These are phyloP conservation scores for Atopsyche davidsoni DNA, from an alignment of 1,140 invertebrate species.

Conservation along the genomic window DNA sequence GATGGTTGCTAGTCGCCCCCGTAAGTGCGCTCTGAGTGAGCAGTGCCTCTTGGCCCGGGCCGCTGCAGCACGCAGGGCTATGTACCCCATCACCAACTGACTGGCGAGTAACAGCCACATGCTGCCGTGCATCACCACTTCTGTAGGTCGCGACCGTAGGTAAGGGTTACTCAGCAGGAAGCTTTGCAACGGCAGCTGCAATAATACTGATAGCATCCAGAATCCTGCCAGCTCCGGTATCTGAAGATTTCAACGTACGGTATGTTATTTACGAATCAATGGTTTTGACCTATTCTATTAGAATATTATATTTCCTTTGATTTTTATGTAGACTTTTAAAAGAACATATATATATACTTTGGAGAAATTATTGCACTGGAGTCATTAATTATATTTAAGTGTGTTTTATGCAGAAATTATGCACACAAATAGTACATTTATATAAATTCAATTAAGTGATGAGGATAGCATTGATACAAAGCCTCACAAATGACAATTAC, in stretches of 20 bases:
- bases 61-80: conserved; percentile 57
- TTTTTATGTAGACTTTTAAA: too few species aligned
- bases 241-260: too few species aligned
- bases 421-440: neutral
- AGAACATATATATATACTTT: too few species aligned
- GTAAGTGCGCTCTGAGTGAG: conserved; percentile 18
- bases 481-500: neutral
- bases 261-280: too few species aligned
- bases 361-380: too few species aligned
- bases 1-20: neutral
- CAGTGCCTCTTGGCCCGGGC: conserved; percentile 40
- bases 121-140: conserved; percentile 60
- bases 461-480: neutral
- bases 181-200: conserved; percentile 74
- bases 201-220: conserved; percentile 74
- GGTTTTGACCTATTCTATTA: too few species aligned
- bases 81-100: conserved; percentile 54
- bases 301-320: too few species aligned
- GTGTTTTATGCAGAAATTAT: too few species aligned
- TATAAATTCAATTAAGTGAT: neutral
- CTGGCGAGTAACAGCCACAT: conserved; percentile 58
- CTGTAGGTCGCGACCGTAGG: conserved; percentile 56
- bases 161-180: conserved; percentile 66
- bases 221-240: conserved; percentile 84
- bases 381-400: too few species aligned